phyloP scores from a whole-genome alignment of 2,888 invertebrate genomes.

The Callosobruchus maculatus region DNA sequence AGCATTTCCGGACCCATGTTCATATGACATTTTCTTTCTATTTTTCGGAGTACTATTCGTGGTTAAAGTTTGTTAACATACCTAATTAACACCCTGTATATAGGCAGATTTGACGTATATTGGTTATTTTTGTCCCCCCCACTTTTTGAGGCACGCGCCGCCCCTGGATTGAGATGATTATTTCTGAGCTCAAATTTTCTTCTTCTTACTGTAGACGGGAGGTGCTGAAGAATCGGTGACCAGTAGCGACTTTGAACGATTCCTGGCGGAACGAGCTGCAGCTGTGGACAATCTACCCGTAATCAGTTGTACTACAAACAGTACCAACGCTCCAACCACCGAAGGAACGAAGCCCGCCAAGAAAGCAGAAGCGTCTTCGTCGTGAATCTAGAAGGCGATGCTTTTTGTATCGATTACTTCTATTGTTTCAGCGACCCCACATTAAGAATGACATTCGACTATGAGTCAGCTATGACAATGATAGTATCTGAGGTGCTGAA shows the following conservation, averaged over 20 bases:
- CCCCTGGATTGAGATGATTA: no score
- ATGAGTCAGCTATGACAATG: no score
- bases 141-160: no score
- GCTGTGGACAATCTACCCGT: conserved; percentile 74
- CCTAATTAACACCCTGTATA: no score
- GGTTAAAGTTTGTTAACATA: no score
- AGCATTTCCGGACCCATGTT: no score
- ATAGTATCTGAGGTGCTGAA: no score
- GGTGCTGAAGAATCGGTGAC: conserved; percentile 70
- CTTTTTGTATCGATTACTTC: neutral
- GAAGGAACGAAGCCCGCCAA: neutral
- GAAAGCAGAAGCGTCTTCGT: neutral
- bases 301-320: conserved; percentile 26
- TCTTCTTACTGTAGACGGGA: conserved; percentile 30
- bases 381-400: neutral
- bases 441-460: neutral
- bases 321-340: neutral
- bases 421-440: neutral
- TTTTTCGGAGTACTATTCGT: no score
- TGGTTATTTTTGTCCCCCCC: no score
- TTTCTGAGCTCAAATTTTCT: no score
- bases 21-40: no score
- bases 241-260: conserved; percentile 91
- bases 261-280: conserved; percentile 87
- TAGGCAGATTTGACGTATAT: no score